These are phyloP conservation scores for Anthoscopus minutus DNA, from an alignment of 2,113 vertebrate genomes.

Conservation along the genomic window DNA sequence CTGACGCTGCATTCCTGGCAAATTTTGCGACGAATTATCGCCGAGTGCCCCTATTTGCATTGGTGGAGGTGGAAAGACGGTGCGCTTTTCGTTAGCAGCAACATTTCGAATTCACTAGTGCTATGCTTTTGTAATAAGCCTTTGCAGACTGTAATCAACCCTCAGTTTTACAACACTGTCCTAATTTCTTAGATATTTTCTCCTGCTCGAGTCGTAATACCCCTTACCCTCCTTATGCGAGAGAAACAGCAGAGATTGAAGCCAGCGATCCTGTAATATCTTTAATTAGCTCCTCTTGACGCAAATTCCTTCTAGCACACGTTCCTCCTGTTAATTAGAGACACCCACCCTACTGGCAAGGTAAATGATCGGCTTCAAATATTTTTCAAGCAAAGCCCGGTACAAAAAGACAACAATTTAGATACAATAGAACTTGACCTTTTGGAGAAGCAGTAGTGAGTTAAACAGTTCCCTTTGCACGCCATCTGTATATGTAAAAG, in stretches of 20 bases:
- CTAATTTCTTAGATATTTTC: neutral
- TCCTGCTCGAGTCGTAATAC: neutral
- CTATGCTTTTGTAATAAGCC: neutral
- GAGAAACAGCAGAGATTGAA: neutral
- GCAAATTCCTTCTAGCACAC: slow-evolving; percentile 1
- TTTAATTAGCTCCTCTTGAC: slow-evolving; percentile 17
- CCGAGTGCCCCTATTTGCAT: neutral
- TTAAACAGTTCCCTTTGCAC: slow-evolving; percentile 54
- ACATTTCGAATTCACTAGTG: neutral
- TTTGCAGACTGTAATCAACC: neutral
- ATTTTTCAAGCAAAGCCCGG: neutral
- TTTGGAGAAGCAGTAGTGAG: slow-evolving; percentile 51
- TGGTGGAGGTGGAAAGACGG: neutral
- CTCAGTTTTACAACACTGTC: neutral
- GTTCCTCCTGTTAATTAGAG: slow-evolving; percentile 13
- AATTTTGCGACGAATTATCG: neutral
- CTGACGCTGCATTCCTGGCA: neutral
- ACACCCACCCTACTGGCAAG: neutral
- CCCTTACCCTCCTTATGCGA: neutral
- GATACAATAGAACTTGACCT: slow-evolving; percentile 57
- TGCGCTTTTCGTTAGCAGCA: neutral
- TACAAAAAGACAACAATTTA: neutral
- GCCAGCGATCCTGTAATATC: neutral
- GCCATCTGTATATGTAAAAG: slow-evolving; percentile 61
- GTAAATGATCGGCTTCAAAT: neutral